These are phyloP conservation scores for Blomia tropicalis DNA, from an alignment of 2,888 invertebrate species.

Conservation along the genomic window DNA sequence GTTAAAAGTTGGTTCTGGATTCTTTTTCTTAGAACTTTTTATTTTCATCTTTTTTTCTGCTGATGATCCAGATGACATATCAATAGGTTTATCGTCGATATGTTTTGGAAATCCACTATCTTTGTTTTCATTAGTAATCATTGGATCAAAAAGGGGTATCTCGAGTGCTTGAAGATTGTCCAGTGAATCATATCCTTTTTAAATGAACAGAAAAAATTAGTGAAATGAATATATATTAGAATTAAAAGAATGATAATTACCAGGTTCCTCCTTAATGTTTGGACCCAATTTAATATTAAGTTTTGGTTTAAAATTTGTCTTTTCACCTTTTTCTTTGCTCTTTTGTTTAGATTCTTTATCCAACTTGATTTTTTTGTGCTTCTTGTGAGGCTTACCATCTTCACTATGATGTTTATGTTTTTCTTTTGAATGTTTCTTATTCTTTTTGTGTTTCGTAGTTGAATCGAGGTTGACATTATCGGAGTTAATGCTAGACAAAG, in stretches of 20 bases:
- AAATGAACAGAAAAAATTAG: too few species aligned
- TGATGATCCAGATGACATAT: too few species aligned
- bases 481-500: neutral
- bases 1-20: too few species aligned
- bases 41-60: too few species aligned
- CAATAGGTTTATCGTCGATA: neutral
- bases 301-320: slow-evolving; percentile 20
- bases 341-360: slow-evolving; percentile 38
- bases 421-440: slow-evolving; percentile 17
- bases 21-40: too few species aligned
- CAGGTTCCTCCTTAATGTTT: too few species aligned
- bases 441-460: slow-evolving; percentile 10
- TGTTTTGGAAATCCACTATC: neutral
- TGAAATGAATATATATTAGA: too few species aligned
- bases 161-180: too few species aligned
- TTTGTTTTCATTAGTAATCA: neutral
- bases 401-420: slow-evolving; percentile 8
- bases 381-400: slow-evolving; percentile 26
- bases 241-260: too few species aligned
- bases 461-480: neutral
- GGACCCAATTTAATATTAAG: slow-evolving; percentile 27
- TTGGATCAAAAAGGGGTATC: too few species aligned
- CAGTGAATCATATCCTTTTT: too few species aligned
- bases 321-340: slow-evolving; percentile 35
- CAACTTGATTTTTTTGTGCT: slow-evolving; percentile 21